Evolutionary conservation across 2,888 invertebrate species (phyloP), one percentile per base, ranked within the genome.

Genomic region (Ectemnius lituratus): DNA sequence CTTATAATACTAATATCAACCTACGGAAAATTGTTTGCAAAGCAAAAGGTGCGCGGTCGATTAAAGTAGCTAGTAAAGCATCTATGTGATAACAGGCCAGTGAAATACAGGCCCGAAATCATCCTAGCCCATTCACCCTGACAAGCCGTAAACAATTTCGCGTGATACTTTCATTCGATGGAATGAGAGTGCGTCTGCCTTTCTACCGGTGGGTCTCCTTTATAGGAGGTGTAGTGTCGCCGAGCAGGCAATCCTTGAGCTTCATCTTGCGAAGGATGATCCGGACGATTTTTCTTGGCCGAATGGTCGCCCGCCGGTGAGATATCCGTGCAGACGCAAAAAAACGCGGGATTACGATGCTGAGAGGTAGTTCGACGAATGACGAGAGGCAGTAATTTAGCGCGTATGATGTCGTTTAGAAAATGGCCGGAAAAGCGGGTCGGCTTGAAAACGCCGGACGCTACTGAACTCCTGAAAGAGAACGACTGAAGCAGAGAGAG

Each of bases 291-390:
- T 66, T 67, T 63, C 59, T 67, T 71, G 45, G 57, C 56, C 13
- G 14, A 27, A 28, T 49, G 28, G 16, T 14, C n/a, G 11, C 16
- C 6, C 58, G 65, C 46, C 49, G 49, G 3, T 62, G 23, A 27
- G 46, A 49, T 59, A 52, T 63, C 56, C 62, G 14, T 56, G 64
- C 65, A n/a, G 27, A 49, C n/a, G 63, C 52, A 46, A 46, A 46
- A 56, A 45, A 47, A 47, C 18, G n/a, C 37, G 14, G 71, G 66
- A 70, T 67, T 64, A 64, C 68, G 45, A 60, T 61, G 69, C 52
- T 27, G 62, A 57, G 47, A 46, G 59, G 60, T 67, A 23, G 23
- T 23, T 67, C 16, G 52, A 14, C 14, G 52, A 52, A 52, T 52
- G 52, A 14, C 4, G 52, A 52, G 52, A 16, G 52, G 52, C 16